Evolutionary conservation across 2,113 vertebrate species (phyloP).

Genomic region (Chaenogobius annularis): DNA sequence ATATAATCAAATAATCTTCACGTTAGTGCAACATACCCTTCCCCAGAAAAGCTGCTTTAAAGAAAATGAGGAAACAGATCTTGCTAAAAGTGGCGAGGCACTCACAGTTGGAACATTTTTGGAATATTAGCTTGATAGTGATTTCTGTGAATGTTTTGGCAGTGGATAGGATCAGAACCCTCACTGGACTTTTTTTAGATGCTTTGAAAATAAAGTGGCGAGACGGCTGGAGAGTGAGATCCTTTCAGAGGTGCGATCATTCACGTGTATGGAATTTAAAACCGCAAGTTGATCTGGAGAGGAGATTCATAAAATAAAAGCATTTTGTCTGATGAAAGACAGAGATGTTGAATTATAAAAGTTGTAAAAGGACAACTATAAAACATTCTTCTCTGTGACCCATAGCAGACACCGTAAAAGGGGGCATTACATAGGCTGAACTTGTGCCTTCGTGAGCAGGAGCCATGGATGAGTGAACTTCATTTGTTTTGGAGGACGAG

Average conservation of each 20-base stretch:
- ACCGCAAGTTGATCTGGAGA: too few relatives aligned
- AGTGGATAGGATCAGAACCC: not conserved
- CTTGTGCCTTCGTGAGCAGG: constrained; percentile 42
- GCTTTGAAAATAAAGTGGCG: not conserved
- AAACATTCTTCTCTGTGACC: not conserved
- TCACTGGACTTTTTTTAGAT: not conserved
- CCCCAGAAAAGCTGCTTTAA: not conserved
- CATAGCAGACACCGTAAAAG: not conserved
- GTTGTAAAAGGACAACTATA: not conserved
- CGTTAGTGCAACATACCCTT: too few relatives aligned
- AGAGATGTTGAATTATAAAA: not conserved
- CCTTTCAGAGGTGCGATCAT: not conserved
- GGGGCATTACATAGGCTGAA: not conserved
- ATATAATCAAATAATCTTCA: too few relatives aligned
- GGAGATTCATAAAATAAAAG: too few relatives aligned
- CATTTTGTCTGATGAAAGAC: not conserved
- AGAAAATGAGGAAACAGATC: not conserved
- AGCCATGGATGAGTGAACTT: constrained; percentile 52
- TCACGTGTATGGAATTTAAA: too few relatives aligned
- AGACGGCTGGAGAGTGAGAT: not conserved
- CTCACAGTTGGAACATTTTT: not conserved
- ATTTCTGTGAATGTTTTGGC: not conserved
- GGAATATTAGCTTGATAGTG: not conserved
- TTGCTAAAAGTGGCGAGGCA: not conserved
- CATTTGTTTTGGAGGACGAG: constrained; percentile 37